Evolutionary conservation across 2,888 invertebrate genomes (phyloP).

Genomic region (Drosophila mercatorum): DNA sequence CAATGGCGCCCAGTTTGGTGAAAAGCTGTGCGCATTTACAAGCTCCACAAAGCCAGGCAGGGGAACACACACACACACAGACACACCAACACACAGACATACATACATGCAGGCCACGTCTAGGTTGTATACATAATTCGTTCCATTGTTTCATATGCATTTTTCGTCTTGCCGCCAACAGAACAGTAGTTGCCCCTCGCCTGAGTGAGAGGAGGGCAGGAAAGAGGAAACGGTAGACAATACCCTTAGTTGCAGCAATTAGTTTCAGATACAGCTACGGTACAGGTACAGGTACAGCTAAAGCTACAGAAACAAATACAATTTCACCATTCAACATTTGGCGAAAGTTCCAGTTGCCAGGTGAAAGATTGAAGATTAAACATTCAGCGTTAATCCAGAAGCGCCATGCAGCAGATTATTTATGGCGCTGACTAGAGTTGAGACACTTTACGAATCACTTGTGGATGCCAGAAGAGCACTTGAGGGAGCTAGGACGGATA

Average conservation of each 20-base stretch:
- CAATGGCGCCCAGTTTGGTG: constrained; percentile 65
- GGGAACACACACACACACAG: constrained; percentile 25
- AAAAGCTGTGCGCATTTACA: constrained; percentile 65
- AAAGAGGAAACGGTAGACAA: constrained; percentile 58
- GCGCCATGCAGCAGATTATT: constrained; percentile 8
- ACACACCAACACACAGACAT: constrained; percentile 3
- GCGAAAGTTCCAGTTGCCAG: constrained; percentile 50
- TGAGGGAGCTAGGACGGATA: not conserved
- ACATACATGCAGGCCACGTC: not conserved
- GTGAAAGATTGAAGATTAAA: constrained; percentile 50
- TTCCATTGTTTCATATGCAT: constrained; percentile 63
- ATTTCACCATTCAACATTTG: constrained; percentile 45
- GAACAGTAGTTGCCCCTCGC: constrained; percentile 8
- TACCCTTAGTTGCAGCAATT: constrained; percentile 58
- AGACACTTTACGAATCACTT: not conserved
- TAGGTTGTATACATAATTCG: constrained; percentile 47
- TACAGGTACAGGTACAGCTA: constrained; percentile 12
- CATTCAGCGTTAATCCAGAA: constrained; percentile 37
- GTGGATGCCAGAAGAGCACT: not conserved
- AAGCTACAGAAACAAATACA: constrained; percentile 25
- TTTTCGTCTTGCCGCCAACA: constrained; percentile 38
- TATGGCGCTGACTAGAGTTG: not conserved
- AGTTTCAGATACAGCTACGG: constrained; percentile 49
- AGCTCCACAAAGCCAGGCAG: constrained; percentile 27
- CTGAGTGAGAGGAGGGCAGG: not conserved